A percentile compares a stretch with the other conserved stretches of the same genome.
Evolutionary conservation across 2,888 invertebrate genomes (phyloP).

Genomic region (Lacanobia oleracea): DNA sequence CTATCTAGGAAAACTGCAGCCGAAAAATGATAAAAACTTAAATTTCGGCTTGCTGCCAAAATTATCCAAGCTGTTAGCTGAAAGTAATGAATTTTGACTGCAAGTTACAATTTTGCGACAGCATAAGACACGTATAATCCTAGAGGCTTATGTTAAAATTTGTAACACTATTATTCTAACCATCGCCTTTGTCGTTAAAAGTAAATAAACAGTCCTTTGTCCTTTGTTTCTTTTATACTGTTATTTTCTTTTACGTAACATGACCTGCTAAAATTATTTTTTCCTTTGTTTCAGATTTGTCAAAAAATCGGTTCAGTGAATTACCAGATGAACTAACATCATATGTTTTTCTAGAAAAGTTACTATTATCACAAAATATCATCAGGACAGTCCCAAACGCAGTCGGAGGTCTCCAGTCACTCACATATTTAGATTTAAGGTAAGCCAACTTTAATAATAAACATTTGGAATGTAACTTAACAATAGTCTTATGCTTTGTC

Average conservation of each 20-base stretch:
- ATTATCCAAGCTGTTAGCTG: background rate
- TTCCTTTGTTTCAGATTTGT: conserved; percentile 87
- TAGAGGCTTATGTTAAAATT: background rate
- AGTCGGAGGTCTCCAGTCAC: conserved; percentile 95
- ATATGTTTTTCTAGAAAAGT: conserved; percentile 96
- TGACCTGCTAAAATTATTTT: conserved; percentile 15
- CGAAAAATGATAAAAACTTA: background rate
- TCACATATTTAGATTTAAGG: conserved; percentile 97
- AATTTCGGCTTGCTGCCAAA: too few relatives aligned
- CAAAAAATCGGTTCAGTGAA: conserved; percentile 94
- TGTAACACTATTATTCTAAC: background rate
- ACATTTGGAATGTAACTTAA: conserved; percentile 59
- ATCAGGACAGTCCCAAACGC: conserved; percentile 97
- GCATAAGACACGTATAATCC: too few relatives aligned
- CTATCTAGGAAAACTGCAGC: background rate
- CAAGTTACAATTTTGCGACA: too few relatives aligned
- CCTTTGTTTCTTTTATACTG: background rate
- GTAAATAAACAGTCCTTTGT: background rate
- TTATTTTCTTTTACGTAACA: background rate
- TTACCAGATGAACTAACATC: conserved; percentile 97
- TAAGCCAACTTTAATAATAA: conserved; percentile 75
- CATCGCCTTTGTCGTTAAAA: background rate
- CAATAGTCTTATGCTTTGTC: conserved; percentile 51
- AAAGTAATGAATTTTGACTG: background rate
- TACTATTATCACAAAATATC: conserved; percentile 97